Conservation (phyloP, 2,113 vertebrate genomes). For the Tamias sibiricus region DNA sequence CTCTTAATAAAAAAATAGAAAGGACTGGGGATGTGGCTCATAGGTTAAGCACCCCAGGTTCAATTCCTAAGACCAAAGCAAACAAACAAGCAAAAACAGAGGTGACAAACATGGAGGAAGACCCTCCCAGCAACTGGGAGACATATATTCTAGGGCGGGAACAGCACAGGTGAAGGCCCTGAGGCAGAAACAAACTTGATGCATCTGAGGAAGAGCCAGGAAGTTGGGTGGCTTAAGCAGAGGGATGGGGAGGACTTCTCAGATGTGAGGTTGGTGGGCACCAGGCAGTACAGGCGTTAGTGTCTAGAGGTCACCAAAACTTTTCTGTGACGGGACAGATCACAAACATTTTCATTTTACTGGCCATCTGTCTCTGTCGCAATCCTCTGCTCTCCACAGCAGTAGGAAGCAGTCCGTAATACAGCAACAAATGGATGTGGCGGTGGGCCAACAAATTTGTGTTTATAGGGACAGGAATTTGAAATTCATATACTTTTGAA, state of each 20-base stretch:
- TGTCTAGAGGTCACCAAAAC: not conserved
- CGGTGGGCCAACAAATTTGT: not conserved
- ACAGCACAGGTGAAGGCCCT: not conserved
- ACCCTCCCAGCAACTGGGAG: not conserved
- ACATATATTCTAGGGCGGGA: not conserved
- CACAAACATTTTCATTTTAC: not conserved
- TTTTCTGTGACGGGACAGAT: not conserved
- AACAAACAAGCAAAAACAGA: not conserved
- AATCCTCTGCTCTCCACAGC: not conserved
- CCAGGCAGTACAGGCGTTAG: accelerated
- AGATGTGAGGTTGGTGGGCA: not conserved
- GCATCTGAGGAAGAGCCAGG: not conserved
- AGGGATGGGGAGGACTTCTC: not conserved
- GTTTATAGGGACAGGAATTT: not conserved
- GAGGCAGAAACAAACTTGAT: not conserved
- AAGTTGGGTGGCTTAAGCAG: not conserved
- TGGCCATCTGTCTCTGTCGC: not conserved
- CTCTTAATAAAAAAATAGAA: no score
- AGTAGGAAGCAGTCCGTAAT: not conserved
- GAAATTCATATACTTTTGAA: not conserved
- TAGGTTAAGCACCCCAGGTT: no score
- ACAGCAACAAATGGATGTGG: no score
- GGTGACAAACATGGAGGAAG: not conserved
- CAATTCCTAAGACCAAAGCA: no score
- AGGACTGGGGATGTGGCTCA: no score